Conservation (phyloP, 2,113 vertebrate species). For the Malurus alboscapulatus region DNA sequence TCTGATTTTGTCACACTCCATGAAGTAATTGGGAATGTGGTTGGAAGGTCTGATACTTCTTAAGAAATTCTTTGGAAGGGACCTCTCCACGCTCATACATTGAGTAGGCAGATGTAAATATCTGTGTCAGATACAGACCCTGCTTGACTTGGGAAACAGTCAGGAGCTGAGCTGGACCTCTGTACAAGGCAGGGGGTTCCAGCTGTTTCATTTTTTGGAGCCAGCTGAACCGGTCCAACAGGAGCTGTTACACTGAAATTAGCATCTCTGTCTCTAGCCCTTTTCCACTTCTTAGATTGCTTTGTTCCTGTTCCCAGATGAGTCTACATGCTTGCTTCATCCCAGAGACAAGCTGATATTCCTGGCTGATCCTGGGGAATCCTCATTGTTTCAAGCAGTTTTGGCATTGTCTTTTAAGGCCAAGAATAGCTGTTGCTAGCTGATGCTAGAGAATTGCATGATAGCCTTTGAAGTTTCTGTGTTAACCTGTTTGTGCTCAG, state of each 20-base stretch:
- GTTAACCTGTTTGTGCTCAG: background rate
- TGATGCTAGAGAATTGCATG: background rate
- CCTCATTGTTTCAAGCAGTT: background rate
- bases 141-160: background rate
- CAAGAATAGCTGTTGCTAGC: background rate
- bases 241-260: background rate
- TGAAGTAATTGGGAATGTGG: background rate
- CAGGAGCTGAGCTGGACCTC: background rate
- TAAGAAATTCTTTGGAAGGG: background rate
- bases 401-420: background rate
- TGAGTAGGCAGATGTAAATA: background rate
- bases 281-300: background rate
- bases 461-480: background rate
- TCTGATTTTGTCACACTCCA: background rate
- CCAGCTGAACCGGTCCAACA: background rate
- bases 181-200: background rate
- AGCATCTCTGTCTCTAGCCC: background rate
- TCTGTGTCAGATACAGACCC: background rate
- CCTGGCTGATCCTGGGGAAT: background rate
- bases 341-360: background rate
- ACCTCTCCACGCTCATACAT: background rate
- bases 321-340: background rate
- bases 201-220: background rate
- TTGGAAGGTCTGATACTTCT: background rate
- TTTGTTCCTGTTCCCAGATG: background rate